Evolutionary conservation across 1,140 invertebrate genomes (phyloP).

Genomic region (Scaptomyza graminum): DNA sequence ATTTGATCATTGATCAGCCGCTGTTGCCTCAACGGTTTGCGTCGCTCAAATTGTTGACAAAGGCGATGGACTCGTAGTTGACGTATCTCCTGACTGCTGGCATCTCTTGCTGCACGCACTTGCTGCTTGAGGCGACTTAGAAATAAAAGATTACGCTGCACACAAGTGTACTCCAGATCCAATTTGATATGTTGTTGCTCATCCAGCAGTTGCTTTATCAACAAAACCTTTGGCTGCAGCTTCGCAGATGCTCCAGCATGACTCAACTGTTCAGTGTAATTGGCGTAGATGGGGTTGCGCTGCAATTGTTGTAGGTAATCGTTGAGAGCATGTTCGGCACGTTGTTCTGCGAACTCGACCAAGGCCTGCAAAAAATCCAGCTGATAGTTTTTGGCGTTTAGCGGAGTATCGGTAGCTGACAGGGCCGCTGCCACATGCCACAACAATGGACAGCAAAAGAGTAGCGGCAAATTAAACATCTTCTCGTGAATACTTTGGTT

Average conservation of each 20-base stretch:
- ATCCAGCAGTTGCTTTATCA: constrained; percentile 72
- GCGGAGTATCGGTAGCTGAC: neutral
- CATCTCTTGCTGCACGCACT: constrained; percentile 46
- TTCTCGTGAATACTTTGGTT: constrained; percentile 31
- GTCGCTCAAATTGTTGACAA: constrained; percentile 62
- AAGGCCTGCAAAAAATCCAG: constrained; percentile 54
- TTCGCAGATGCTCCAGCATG: constrained; percentile 19
- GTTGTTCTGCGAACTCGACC: constrained; percentile 34
- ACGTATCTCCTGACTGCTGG: constrained; percentile 66
- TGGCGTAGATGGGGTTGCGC: constrained; percentile 28
- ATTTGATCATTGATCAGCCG: constrained; percentile 51
- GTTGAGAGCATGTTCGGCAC: constrained; percentile 49
- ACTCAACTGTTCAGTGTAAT: constrained; percentile 43
- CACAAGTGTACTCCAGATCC: constrained; percentile 54
- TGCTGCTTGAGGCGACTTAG: constrained; percentile 52
- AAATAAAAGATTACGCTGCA: constrained; percentile 65
- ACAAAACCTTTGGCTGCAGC: constrained; percentile 57
- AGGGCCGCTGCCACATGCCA: constrained; percentile 3
- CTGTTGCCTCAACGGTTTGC: constrained; percentile 2
- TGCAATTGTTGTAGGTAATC: constrained; percentile 47
- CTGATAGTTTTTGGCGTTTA: constrained; percentile 58
- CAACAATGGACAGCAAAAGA: constrained; percentile 12
- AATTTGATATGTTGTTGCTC: constrained; percentile 20
- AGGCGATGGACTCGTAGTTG: constrained; percentile 69
- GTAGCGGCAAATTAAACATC: constrained; percentile 42